Base-by-base conservation (phyloP, 2,113 vertebrate genomes). In the Marmota monax region DNA sequence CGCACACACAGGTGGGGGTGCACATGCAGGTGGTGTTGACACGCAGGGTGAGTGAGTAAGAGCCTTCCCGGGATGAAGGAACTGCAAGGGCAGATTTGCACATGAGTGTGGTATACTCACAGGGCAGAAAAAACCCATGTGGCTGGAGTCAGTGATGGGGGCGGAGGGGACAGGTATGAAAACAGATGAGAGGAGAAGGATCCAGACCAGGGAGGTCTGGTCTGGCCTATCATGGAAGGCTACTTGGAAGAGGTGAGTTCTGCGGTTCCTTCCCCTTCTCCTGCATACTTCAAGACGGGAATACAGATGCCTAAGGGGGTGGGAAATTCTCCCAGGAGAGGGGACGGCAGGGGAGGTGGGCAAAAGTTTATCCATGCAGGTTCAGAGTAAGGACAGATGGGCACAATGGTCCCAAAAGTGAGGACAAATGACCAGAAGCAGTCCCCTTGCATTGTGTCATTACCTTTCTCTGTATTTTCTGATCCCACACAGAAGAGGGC, bases 351-450 rank as follows among this genome's bases (percentile, higher is more conserved):
- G 67, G n/a, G 20, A 83, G 70, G 69, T 34, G n/a, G 2, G 12
- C 22, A 1, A 23, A 70, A 80, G 87, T 37, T 29, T 72, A 23
- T n/a, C 16, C 5, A 32, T 67, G 12, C 29, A 34, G 0, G n/a
- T 65, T 56, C 48, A 87, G 80, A 48, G 22, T 85, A 76, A 67
- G 48, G 32, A 45, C 37, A 92, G 53, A 13, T 34, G 48, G 48
- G 80, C 10, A 22, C 5, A 3, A 8, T 2, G 42, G 39, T 6
- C 48, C 29, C n/a, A 17, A 14, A 25, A 86, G 51, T 0, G 0
- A 80, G 29, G 37, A 39, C 48, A 61, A 53, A 74, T 27, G 32
- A 32, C 63, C 20, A 65, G 76, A 11, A 84, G 61, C 34, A 4
- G 0, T 9, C 29, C 25, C 77, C 65, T 58, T 7, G 23, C 51